A percentile compares a stretch with the other conserved stretches of the same genome.
Evolutionary conservation across 1,140 invertebrate genomes (phyloP).

Genomic region (Piezodorus guildinii): DNA sequence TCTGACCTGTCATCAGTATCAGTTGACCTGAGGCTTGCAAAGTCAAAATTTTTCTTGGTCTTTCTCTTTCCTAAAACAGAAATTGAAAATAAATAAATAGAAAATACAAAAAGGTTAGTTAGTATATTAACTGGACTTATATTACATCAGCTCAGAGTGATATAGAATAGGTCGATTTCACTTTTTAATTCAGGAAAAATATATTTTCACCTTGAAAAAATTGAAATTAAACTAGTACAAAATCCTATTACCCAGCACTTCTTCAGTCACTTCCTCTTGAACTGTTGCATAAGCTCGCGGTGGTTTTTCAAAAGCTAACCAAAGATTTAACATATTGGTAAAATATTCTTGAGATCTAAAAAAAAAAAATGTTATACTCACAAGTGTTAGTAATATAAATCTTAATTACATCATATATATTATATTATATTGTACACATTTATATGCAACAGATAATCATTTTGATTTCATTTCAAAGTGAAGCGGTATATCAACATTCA

Average conservation of each 20-base stretch:
- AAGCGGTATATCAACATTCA: too few relatives aligned
- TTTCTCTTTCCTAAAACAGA: conserved; percentile 7
- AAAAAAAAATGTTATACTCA: not conserved
- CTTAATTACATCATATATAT: too few relatives aligned
- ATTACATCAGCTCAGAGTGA: too few relatives aligned
- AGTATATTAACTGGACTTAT: too few relatives aligned
- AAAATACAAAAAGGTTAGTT: not conserved
- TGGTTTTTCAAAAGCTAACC: conserved; percentile 8
- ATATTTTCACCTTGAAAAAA: too few relatives aligned
- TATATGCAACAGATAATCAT: too few relatives aligned
- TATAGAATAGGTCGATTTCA: too few relatives aligned
- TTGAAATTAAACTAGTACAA: too few relatives aligned
- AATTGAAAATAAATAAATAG: not conserved
- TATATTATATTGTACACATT: too few relatives aligned
- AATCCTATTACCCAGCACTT: not conserved
- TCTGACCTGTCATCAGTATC: not conserved
- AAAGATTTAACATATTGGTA: conserved; percentile 15
- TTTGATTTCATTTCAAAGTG: too few relatives aligned
- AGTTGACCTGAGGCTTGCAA: not conserved
- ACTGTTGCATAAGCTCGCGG: not conserved
- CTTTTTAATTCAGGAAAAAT: too few relatives aligned
- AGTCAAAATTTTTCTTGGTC: conserved; percentile 3
- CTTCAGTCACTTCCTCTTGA: not conserved
- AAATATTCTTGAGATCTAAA: conserved; percentile 18
- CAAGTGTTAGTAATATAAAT: too few relatives aligned